Conservation (phyloP, 2,113 vertebrate species). For the Strix uralensis region DNA sequence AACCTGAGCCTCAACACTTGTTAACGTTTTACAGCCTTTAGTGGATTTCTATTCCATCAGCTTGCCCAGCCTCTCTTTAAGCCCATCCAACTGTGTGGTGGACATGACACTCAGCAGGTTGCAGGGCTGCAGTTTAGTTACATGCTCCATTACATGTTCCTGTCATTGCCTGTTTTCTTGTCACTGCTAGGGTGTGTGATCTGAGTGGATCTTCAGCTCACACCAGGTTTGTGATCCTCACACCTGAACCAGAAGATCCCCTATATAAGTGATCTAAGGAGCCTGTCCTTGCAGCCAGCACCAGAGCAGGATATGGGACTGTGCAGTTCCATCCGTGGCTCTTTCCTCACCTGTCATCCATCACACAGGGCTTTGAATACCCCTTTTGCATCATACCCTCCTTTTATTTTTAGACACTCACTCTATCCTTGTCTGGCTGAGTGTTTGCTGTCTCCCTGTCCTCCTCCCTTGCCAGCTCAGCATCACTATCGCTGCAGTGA, state of each 20-base stretch:
- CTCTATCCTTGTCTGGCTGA: background rate
- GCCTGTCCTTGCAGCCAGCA: background rate
- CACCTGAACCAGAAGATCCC: background rate
- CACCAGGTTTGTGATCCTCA: background rate
- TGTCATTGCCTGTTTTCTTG: background rate
- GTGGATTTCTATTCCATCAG: background rate
- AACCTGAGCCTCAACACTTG: background rate
- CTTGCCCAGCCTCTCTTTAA: background rate
- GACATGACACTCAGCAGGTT: background rate
- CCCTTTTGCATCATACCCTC: background rate
- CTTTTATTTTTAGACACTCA: background rate
- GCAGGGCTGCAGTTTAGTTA: background rate
- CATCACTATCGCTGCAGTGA: background rate
- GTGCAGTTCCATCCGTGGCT: background rate
- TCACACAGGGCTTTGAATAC: background rate
- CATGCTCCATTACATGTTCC: background rate
- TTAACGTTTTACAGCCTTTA: background rate
- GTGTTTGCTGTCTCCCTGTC: background rate
- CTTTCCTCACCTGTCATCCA: background rate
- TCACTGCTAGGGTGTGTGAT: background rate
- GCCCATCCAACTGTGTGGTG: background rate
- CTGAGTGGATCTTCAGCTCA: too few species aligned
- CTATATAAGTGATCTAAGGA: background rate
- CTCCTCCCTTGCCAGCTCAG: background rate
- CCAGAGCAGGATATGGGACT: background rate